Conservation (phyloP, 1,140 invertebrate species). For the Mesaphorura yosii region DNA sequence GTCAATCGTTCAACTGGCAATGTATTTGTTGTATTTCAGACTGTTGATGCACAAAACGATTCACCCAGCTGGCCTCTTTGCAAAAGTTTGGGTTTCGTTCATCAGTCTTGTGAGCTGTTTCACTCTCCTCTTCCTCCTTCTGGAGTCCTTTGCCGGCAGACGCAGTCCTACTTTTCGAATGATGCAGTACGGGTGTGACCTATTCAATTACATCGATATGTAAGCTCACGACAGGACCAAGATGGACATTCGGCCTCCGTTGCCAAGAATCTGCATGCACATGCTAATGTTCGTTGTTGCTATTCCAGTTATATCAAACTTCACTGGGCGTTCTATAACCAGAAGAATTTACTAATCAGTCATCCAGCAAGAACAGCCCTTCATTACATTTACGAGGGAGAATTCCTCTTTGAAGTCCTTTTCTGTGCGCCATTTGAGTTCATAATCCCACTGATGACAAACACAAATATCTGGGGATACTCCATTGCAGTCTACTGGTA, state of each 20-base stretch:
- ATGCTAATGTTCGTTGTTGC: background rate
- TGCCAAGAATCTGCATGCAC: too few relatives aligned
- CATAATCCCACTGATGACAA: background rate
- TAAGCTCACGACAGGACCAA: constrained; percentile 5
- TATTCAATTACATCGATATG: constrained; percentile 8
- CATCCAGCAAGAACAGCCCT: constrained; percentile 11
- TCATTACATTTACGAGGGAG: constrained; percentile 14
- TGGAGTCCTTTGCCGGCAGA: constrained; percentile 3
- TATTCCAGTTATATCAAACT: constrained; percentile 17
- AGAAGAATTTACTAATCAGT: background rate
- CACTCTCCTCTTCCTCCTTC: constrained; percentile 2
- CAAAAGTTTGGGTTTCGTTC: constrained; percentile 11
- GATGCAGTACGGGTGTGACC: background rate
- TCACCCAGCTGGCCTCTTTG: constrained; percentile 25
- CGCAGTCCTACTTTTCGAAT: background rate
- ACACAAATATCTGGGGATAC: constrained; percentile 9
- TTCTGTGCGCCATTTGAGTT: constrained; percentile 17
- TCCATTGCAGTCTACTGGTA: constrained; percentile 10
- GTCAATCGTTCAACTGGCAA: background rate
- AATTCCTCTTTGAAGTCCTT: constrained; percentile 13
- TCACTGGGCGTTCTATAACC: constrained; percentile 23
- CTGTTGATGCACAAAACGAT: constrained; percentile 7
- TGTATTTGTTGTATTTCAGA: constrained; percentile 1
- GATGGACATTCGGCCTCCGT: constrained; percentile 3
- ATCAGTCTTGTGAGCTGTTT: constrained; percentile 13